Evolutionary conservation across 2,888 invertebrate genomes (phyloP).

Genomic region (Scaptomyza caliginosa): DNA sequence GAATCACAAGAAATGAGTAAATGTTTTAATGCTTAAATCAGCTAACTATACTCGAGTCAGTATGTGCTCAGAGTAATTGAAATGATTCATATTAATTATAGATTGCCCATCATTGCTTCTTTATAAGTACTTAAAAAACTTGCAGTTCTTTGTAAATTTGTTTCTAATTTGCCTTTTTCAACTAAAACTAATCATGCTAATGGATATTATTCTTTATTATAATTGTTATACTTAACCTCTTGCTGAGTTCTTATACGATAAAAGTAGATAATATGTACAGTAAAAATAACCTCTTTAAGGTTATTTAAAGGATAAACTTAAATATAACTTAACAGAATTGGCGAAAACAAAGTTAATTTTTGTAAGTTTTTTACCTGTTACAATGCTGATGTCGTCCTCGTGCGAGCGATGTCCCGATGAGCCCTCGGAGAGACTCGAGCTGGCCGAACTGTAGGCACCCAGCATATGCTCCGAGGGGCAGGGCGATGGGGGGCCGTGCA

Average conservation of each 20-base stretch:
- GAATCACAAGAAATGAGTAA: constrained; percentile 3
- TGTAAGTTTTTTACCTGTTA: constrained; percentile 88
- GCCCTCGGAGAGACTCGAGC: constrained; percentile 92
- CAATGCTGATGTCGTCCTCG: constrained; percentile 92
- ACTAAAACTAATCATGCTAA: constrained; percentile 46
- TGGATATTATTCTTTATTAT: constrained; percentile 1
- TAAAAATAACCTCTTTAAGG: background rate
- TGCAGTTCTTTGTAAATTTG: background rate
- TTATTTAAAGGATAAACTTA: constrained; percentile 20
- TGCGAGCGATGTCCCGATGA: constrained; percentile 87
- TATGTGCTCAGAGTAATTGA: background rate
- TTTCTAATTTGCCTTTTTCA: constrained; percentile 10
- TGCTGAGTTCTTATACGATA: constrained; percentile 5
- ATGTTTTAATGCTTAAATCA: background rate
- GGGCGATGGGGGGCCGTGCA: constrained; percentile 88
- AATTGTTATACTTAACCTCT: constrained; percentile 51
- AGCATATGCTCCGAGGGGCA: constrained; percentile 92
- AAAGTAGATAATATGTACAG: constrained; percentile 13
- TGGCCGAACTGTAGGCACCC: constrained; percentile 92
- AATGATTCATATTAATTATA: background rate
- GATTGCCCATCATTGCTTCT: background rate
- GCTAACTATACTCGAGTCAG: background rate
- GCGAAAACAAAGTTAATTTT: constrained; percentile 35
- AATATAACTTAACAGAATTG: constrained; percentile 15
- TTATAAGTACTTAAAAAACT: background rate